Conservation (phyloP, 2,888 invertebrate genomes). For the Micropterix aruncella region DNA sequence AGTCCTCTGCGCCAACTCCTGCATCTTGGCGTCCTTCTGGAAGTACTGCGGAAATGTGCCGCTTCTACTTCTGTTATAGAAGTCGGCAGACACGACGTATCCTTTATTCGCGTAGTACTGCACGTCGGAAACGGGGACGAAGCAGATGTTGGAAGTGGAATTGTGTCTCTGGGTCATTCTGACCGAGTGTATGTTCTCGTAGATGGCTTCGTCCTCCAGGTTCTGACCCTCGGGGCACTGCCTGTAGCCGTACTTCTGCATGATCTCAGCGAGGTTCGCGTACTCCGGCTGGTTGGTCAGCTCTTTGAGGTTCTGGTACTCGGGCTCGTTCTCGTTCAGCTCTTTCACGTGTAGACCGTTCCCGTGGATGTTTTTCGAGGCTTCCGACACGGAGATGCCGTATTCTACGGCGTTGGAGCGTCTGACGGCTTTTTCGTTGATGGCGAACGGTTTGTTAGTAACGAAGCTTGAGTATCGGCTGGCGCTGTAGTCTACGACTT, state of each 20-base stretch:
- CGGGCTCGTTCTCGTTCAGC: constrained; percentile 23
- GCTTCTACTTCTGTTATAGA: constrained; percentile 23
- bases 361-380: constrained; percentile 23
- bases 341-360: constrained; percentile 32
- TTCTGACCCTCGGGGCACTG: constrained; percentile 38
- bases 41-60: constrained; percentile 38
- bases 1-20: constrained; percentile 10
- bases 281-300: constrained; percentile 32
- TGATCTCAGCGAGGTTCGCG: constrained; percentile 36
- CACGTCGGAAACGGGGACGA: constrained; percentile 37
- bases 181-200: constrained; percentile 36
- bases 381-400: constrained; percentile 31
- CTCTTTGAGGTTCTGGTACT: constrained; percentile 35
- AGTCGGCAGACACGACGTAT: constrained; percentile 34
- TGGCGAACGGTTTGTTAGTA: constrained; percentile 21
- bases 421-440: constrained; percentile 20
- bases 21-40: constrained; percentile 16
- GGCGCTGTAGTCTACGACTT: constrained; percentile 29
- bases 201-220: constrained; percentile 36
- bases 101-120: constrained; percentile 36
- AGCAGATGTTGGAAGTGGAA: constrained; percentile 25
- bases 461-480: constrained; percentile 25
- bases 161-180: constrained; percentile 21
- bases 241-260: constrained; percentile 36
- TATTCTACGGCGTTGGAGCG: constrained; percentile 23